Base-by-base conservation (phyloP, 2,888 invertebrate species). In the Panopea generosa region DNA sequence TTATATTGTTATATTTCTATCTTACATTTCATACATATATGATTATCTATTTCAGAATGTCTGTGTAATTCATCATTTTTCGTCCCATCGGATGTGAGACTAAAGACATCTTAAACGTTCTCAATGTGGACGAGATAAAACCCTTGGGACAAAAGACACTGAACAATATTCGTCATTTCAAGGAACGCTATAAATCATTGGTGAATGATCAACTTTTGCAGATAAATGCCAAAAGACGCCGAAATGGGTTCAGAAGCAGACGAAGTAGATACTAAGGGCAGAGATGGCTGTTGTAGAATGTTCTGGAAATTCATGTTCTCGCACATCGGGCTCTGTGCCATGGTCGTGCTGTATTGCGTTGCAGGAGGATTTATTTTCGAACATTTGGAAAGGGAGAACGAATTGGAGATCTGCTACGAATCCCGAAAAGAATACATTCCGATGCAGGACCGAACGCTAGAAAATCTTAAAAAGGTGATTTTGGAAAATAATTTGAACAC, bases 301-400 rank as follows among this genome's bases (percentile, higher is more conserved):
- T 81, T 88, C 47, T 83, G 88, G 80, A 91, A 91, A 84, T 91
- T 92, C 74, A 77, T 91, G 69, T 91, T 92, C 80, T 92, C 92
- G 0, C 92, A 93, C 68, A 84, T 93, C 27, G 93, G 92, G 1
- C 86, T 93, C 6, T 90, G 90, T 65, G 84, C 85, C 27, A 89
- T 92, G 89, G 91, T 92, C 2, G 83, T 90, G 0, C 81, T 88
- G 14, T 92, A 92, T 85, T 87, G 90, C 60, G 88, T 93, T 1
- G 91, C 91, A 0, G 93, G 93, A 1, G 92, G 91, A 1, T 92
- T 90, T 82, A 91, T 92, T 56, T 92, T 92, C 77, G 88, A 91
- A 81, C 92, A 92, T 71, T 85, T 92, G 57, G 92, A 92, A 77
- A 86, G 88, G 68, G 90, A 91, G 62, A 92, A 92, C 81, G 93